These are phyloP conservation scores for Ictalurus punctatus DNA, from an alignment of 2,113 vertebrate species.

Conservation along the genomic window DNA sequence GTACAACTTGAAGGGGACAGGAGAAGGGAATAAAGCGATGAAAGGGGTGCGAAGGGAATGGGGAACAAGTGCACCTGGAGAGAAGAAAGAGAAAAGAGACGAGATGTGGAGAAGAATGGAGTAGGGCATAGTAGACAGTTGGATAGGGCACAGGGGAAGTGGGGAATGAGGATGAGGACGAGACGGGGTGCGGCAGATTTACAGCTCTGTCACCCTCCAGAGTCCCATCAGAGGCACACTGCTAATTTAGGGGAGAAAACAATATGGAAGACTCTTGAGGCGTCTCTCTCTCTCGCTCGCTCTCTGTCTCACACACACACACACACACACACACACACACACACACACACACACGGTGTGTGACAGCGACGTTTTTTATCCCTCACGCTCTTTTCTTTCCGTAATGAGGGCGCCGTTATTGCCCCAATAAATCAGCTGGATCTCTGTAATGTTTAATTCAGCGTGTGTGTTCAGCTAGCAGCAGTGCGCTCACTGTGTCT, in stretches of 20 bases:
- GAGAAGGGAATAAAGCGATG: neutral
- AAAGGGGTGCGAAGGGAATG: neutral
- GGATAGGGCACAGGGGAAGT: conserved; percentile 7
- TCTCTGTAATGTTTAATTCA: conserved; percentile 99
- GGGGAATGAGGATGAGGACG: neutral
- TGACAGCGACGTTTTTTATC: conserved; percentile 69
- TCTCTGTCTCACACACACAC: conserved; percentile 54
- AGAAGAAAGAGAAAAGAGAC: neutral
- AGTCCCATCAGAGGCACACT: conserved; percentile 79
- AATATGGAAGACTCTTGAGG: conserved; percentile 77
- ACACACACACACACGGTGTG: conserved; percentile 57
- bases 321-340: conserved; percentile 43
- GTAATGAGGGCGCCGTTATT: conserved; percentile 99
- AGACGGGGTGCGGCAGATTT: conserved; percentile 83
- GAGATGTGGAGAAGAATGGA: neutral
- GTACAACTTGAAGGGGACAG: neutral
- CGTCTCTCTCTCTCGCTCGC: neutral
- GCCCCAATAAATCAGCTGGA: conserved; percentile 99
- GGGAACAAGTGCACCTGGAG: neutral
- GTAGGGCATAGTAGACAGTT: no score
- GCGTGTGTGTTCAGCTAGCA: conserved; percentile 96
- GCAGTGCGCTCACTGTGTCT: conserved; percentile 95
- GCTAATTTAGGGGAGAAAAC: conserved; percentile 95
- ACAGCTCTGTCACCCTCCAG: conserved; percentile 86
- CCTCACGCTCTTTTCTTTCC: conserved; percentile 79